Percentiles rank a stretch among this genome's conserved stretches.
Conservation (phyloP, 2,113 vertebrate species). For the Corythornis cristatus region DNA sequence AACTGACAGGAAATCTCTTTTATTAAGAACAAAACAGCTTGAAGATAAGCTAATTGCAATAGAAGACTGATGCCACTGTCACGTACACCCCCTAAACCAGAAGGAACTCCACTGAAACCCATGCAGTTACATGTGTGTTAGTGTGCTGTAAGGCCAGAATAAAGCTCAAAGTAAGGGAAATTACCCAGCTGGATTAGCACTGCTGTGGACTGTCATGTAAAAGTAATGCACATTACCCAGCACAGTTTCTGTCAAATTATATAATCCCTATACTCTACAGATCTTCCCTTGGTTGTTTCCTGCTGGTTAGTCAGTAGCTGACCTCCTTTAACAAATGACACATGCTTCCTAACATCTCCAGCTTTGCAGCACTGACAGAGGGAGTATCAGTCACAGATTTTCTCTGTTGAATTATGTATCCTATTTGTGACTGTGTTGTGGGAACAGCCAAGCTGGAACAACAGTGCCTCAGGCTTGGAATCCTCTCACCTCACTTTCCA, state of each 20-base stretch:
- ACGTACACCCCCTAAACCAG: not conserved
- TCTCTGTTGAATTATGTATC: not conserved
- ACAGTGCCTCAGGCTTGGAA: not conserved
- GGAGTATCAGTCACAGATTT: not conserved
- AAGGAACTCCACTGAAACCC: not conserved
- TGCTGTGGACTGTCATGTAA: not conserved
- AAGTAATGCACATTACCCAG: not conserved
- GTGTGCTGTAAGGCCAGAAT: not conserved
- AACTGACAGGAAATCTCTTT: not conserved
- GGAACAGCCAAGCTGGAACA: not conserved
- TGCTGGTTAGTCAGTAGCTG: not conserved
- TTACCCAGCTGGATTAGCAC: not conserved
- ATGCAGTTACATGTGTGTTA: not conserved
- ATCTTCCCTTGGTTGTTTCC: not conserved
- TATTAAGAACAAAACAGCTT: not conserved
- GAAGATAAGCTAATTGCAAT: not conserved
- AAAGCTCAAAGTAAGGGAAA: not conserved
- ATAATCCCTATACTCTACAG: not conserved
- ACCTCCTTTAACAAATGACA: not conserved
- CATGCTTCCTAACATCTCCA: not conserved
- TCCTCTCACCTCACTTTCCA: not conserved
- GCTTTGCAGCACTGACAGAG: not conserved
- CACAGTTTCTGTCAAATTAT: not conserved
- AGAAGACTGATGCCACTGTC: not conserved
- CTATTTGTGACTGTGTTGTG: not conserved